phyloP scores from a whole-genome alignment of 2,113 vertebrate species.

The Anguilla rostrata region DNA sequence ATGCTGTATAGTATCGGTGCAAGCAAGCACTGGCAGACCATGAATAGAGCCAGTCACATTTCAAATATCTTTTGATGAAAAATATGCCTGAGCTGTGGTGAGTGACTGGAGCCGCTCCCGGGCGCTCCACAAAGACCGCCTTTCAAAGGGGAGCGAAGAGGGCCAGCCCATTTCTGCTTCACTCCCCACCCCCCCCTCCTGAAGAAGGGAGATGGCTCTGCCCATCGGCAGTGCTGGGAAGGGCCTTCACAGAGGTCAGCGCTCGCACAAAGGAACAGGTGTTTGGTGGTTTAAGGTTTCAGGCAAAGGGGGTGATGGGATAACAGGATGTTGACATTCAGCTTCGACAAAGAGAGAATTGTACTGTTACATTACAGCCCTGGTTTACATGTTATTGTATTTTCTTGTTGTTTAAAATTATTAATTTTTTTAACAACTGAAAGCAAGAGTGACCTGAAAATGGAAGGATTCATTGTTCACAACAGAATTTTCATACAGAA shows the following conservation, averaged over 20 bases:
- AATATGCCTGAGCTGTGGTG: conserved; percentile 26
- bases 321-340: conserved; percentile 32
- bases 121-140: conserved; percentile 26
- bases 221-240: conserved; percentile 22
- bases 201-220: not conserved
- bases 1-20: conserved; percentile 10
- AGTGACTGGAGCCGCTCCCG: conserved; percentile 27
- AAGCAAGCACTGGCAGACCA: conserved; percentile 8
- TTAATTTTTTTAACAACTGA: not conserved
- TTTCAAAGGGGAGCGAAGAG: conserved; percentile 17
- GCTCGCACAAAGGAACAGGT: conserved; percentile 65
- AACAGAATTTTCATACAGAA: not conserved
- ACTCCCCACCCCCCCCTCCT: not conserved
- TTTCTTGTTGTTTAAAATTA: not conserved
- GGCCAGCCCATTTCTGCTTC: not conserved
- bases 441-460: not conserved
- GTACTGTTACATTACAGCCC: conserved; percentile 13
- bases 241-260: conserved; percentile 2
- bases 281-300: conserved; percentile 63
- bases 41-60: conserved; percentile 35
- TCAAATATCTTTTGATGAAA: conserved; percentile 34
- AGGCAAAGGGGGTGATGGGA: conserved; percentile 15
- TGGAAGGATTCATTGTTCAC: not conserved
- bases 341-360: conserved; percentile 17
- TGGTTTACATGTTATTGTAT: not conserved